Percentiles rank a stretch among this genome's conserved stretches.
Evolutionary conservation across 2,113 vertebrate species (phyloP).

Genomic region (Pipa parva): DNA sequence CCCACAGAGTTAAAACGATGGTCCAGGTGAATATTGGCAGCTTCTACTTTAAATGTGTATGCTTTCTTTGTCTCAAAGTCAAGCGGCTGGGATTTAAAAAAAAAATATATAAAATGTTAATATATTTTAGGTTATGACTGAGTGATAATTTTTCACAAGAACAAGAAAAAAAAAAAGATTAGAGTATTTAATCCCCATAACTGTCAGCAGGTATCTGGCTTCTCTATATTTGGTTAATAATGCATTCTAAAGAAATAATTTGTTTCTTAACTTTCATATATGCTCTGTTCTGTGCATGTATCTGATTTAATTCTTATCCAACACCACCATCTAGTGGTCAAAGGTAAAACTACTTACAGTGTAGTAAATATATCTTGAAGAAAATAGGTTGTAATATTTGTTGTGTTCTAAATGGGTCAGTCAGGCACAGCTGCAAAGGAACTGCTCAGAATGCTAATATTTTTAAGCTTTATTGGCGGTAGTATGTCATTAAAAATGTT

Average conservation of each 20-base stretch:
- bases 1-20: constrained; percentile 85
- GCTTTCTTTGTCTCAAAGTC: constrained; percentile 95
- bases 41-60: constrained; percentile 95
- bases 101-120: constrained; percentile 8
- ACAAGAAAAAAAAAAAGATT: neutral
- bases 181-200: neutral
- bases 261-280: neutral
- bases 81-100: constrained; percentile 72
- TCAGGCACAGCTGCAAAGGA: neutral
- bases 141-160: constrained; percentile 12
- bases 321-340: constrained; percentile 61
- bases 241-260: neutral
- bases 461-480: too few species aligned
- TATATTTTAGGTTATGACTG: neutral
- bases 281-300: neutral
- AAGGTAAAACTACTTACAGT: neutral
- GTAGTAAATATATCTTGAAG: neutral
- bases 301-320: constrained; percentile 37
- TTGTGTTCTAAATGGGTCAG: neutral
- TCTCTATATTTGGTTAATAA: neutral
- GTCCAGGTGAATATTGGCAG: constrained; percentile 86
- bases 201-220: neutral
- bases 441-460: neutral
- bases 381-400: neutral
- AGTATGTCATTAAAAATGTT: too few species aligned